Percentiles rank a stretch among this genome's conserved stretches.
These are phyloP conservation scores for Cheirogaleus medius DNA, from an alignment of 2,113 vertebrate species.

Conservation along the genomic window DNA sequence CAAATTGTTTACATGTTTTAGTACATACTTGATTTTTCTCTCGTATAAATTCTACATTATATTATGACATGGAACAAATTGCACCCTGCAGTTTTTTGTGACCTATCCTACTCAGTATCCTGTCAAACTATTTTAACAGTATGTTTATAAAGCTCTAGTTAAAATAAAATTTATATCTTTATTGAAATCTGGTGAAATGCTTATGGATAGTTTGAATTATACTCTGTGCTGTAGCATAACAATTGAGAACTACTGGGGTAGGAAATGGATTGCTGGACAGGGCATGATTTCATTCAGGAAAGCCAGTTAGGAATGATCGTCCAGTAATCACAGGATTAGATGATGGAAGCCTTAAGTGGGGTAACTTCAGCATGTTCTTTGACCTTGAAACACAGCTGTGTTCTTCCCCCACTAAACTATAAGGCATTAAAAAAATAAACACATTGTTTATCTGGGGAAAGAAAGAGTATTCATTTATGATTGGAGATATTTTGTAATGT, in stretches of 20 bases:
- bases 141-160: constrained; percentile 26
- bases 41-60: constrained; percentile 12
- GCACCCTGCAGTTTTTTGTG: background rate
- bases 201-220: constrained; percentile 8
- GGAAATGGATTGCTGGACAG: background rate
- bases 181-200: constrained; percentile 26
- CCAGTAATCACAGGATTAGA: background rate
- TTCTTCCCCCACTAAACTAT: background rate
- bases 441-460: background rate
- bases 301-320: background rate
- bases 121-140: constrained; percentile 35
- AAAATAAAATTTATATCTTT: constrained; percentile 31
- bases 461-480: background rate
- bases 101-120: background rate
- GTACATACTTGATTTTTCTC: background rate
- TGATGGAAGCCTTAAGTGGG: background rate
- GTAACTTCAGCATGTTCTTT: background rate
- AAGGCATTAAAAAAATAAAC: background rate
- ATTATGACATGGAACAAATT: background rate
- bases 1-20: constrained; percentile 49
- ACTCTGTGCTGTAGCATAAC: background rate
- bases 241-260: background rate
- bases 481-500: background rate
- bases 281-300: background rate
- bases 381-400: background rate